Evolutionary conservation across 2,888 invertebrate species (phyloP), one percentile per base, ranked within the genome.

Genomic region (Hemithea aestivaria): DNA sequence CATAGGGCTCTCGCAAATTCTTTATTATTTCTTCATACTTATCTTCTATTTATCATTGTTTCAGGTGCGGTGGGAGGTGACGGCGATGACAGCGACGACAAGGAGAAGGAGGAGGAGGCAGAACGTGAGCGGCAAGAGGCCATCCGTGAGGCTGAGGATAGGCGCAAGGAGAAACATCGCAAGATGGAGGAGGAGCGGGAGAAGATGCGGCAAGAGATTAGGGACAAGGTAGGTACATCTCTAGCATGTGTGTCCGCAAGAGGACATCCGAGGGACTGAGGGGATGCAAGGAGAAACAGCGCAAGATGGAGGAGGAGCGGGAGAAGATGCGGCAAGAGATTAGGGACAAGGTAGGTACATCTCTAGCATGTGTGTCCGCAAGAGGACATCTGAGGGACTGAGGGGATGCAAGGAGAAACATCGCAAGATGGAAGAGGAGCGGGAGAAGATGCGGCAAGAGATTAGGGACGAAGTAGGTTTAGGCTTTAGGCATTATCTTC

Each of bases 171-270:
- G 89, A 99, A 99, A 87, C 99, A 99, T 87, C 93, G 98, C 73
- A 98, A 98, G 89, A 98, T 99, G 98, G 99, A 99, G 87, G 97
- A 96, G 73, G 99, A 99, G 84, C 89, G 99, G 58, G 99, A 99
- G 89, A 96, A 96, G 89, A 98, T 99, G 97, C 91, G 99, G 75
- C 98, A 98, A 89, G 97, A 97, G 87, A 99, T 99, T 84, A 92
- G 99, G 87, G 98, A 98, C 89, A 99, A 99, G 95, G 98, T 99
- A 76, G 78, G 90, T 57, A n/a, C 27, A 8, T 34, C 12, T 22
- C 4, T 16, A 0, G 21, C 27, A n/a, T n/a, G n/a, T n/a, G n/a
- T n/a, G n/a, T n/a, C 93, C 99, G 71, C 94, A 96, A 84, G 99
- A 99, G 85, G 99, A 98, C 69, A 96, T 99, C 88, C 90, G 94